Conservation (phyloP, 2,113 vertebrate genomes). For the Cynopterus brachyotis region DNA sequence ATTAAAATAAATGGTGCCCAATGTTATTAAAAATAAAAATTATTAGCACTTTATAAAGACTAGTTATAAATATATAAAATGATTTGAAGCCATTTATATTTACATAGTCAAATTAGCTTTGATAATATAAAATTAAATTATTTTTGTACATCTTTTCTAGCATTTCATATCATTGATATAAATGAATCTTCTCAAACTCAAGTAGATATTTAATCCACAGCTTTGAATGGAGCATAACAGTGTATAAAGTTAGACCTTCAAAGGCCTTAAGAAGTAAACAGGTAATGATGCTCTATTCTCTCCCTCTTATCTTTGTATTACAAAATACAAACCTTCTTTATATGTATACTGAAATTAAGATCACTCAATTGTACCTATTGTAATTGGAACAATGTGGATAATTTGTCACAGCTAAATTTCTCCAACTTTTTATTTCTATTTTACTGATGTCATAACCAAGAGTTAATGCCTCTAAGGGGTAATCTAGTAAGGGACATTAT, state of each 20-base stretch:
- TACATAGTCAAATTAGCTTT: background rate
- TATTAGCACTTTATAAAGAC: background rate
- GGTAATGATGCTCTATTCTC: background rate
- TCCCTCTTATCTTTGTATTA: background rate
- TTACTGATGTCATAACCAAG: background rate
- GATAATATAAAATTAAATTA: background rate
- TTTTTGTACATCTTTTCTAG: constrained; percentile 9
- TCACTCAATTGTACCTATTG: background rate
- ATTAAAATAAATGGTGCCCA: constrained; percentile 14
- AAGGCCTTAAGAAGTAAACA: background rate
- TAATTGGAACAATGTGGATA: background rate
- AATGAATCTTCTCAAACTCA: background rate
- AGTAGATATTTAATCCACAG: background rate
- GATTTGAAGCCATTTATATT: background rate
- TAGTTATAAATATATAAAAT: constrained; percentile 30
- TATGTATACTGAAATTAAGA: background rate
- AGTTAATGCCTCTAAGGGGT: background rate
- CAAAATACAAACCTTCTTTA: background rate
- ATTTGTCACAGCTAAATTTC: background rate
- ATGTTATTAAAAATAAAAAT: constrained; percentile 36
- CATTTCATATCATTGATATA: background rate
- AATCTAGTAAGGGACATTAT: background rate
- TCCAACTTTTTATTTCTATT: background rate
- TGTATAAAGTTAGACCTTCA: background rate
- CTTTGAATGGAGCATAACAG: background rate